Evolutionary conservation across 2,113 vertebrate species (phyloP).

Genomic region (Phasianus colchicus): DNA sequence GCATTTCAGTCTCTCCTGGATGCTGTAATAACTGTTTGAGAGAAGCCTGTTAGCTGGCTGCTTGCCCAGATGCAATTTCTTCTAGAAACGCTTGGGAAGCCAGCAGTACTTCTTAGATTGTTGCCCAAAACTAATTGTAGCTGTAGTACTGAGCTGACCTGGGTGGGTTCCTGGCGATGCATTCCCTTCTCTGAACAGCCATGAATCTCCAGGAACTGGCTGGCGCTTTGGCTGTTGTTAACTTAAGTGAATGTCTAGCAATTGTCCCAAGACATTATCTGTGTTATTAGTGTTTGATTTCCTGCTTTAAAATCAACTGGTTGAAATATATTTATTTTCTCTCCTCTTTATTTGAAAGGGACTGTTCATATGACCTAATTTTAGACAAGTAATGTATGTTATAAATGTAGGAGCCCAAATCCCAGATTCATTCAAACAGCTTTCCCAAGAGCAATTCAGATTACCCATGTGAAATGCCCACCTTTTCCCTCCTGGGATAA

Average conservation of each 20-base stretch:
- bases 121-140: neutral
- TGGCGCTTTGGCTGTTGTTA: neutral
- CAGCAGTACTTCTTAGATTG: neutral
- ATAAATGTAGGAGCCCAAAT: neutral
- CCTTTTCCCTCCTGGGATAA: neutral
- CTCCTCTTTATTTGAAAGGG: neutral
- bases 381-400: neutral
- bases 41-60: constrained; percentile 34
- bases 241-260: neutral
- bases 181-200: neutral
- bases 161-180: constrained; percentile 17
- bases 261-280: neutral
- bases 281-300: neutral
- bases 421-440: neutral
- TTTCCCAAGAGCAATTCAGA: neutral
- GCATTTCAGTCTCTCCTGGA: neutral
- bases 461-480: neutral
- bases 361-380: neutral
- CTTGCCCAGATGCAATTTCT: constrained; percentile 54
- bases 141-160: neutral
- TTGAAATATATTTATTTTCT: neutral
- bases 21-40: neutral
- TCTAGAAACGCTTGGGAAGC: constrained; percentile 58
- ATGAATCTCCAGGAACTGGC: neutral
- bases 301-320: neutral